A percentile compares a stretch with the other conserved stretches of the same genome.
Conservation (phyloP, 2,797 vertebrate genomes). For the Neosilurus hyrtlii region DNA sequence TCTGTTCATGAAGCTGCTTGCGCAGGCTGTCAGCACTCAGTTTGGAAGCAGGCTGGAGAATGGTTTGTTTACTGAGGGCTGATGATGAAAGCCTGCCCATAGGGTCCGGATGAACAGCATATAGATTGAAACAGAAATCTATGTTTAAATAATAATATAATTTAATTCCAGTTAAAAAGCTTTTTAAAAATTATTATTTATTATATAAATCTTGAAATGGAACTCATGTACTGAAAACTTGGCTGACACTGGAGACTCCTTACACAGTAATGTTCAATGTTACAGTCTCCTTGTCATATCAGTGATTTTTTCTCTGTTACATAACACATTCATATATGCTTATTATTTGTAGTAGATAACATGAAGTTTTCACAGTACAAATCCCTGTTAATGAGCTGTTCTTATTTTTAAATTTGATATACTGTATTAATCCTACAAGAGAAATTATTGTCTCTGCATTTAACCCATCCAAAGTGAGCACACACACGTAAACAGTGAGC, state of each 20-base stretch:
- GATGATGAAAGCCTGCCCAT: constrained; percentile 78
- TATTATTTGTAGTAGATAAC: not conserved
- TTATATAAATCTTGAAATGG: too few species aligned
- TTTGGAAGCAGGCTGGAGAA: constrained; percentile 3
- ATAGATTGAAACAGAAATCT: not conserved
- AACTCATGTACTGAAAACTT: not conserved
- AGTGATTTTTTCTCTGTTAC: not conserved
- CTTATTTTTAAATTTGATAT: too few species aligned
- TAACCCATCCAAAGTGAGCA: too few species aligned
- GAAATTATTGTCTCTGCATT: too few species aligned
- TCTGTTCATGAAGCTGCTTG: constrained; percentile 22
- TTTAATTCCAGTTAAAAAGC: too few species aligned
- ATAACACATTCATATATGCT: not conserved
- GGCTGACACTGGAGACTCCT: not conserved
- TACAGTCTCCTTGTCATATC: not conserved
- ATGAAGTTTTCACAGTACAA: not conserved
- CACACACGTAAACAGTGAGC: too few species aligned
- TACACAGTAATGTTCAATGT: not conserved
- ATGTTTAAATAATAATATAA: not conserved
- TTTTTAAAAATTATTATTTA: too few species aligned
- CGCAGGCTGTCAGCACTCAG: not conserved
- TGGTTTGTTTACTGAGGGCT: constrained; percentile 58
- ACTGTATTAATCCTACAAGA: too few species aligned
- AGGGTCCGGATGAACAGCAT: constrained; percentile 76
- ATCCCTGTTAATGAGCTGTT: not conserved